Evolutionary conservation across 2,113 vertebrate species (phyloP).

Genomic region (Lepus europaeus): DNA sequence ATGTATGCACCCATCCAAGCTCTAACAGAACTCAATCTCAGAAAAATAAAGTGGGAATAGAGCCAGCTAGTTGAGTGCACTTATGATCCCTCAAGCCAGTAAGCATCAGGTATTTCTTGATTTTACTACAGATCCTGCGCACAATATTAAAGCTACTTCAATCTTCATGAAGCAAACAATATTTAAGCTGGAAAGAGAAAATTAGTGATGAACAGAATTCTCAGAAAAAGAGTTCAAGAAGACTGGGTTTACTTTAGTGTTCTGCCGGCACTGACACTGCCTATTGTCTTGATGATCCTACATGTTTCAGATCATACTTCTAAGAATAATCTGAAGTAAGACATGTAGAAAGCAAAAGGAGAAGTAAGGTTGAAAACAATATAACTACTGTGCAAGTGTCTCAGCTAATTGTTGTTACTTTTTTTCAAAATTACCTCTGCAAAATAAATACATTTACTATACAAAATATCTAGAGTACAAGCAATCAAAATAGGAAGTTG

Average conservation of each 20-base stretch:
- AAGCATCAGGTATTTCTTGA: background rate
- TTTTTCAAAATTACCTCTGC: slow-evolving; percentile 34
- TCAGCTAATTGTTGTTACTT: background rate
- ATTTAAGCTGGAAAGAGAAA: slow-evolving; percentile 3
- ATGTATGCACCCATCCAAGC: background rate
- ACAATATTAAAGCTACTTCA: background rate
- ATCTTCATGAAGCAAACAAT: background rate
- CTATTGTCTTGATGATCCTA: background rate
- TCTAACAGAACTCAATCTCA: background rate
- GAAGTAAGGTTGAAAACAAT: slow-evolving; percentile 1
- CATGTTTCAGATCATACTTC: background rate
- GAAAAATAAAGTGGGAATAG: slow-evolving; percentile 12
- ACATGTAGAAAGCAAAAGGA: background rate
- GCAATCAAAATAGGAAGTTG: slow-evolving; percentile 30
- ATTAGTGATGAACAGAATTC: slow-evolving; percentile 19
- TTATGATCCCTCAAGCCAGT: background rate
- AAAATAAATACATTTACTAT: slow-evolving; percentile 23
- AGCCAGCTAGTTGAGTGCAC: background rate
- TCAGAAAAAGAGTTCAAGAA: slow-evolving; percentile 25
- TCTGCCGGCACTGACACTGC: background rate
- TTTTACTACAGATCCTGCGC: background rate
- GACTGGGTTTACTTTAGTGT: background rate
- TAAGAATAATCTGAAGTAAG: slow-evolving; percentile 29
- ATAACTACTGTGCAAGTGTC: background rate
- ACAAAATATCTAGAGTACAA: slow-evolving; percentile 35